Percentiles rank a stretch among this genome's conserved stretches.
phyloP scores from a whole-genome alignment of 2,113 vertebrate genomes.

The Fukomys damarensis region DNA sequence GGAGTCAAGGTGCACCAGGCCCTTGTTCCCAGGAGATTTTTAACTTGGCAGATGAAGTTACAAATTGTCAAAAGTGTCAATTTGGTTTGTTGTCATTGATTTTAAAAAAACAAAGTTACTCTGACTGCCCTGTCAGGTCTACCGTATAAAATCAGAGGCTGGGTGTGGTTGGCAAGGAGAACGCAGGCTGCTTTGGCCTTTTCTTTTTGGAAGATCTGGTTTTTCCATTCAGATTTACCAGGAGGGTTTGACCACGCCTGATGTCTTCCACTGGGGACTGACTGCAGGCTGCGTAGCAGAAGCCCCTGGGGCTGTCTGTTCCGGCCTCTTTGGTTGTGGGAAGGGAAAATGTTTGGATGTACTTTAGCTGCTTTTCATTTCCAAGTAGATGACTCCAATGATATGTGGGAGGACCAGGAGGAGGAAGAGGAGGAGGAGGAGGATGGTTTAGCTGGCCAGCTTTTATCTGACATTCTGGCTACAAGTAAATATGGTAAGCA shows the following conservation, averaged over 20 bases:
- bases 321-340: background rate
- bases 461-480: conserved; percentile 96
- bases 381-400: conserved; percentile 90
- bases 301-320: background rate
- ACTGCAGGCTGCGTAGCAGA: background rate
- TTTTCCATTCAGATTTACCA: background rate
- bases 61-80: background rate
- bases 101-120: background rate
- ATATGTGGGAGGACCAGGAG: conserved; percentile 97
- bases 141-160: background rate
- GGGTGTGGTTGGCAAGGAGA: background rate
- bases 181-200: background rate
- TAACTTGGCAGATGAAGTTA: background rate
- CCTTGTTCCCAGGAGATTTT: background rate
- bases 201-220: background rate
- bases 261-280: background rate
- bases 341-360: background rate
- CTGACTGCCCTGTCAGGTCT: background rate
- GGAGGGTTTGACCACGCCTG: background rate
- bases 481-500: conserved; percentile 96
- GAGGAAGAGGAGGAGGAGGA: conserved; percentile 94
- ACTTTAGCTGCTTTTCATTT: background rate
- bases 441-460: conserved; percentile 92
- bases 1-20: conserved; percentile 91
- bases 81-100: background rate